phyloP scores from a whole-genome alignment of 2,888 invertebrate species.

The Lymantria monacha region DNA sequence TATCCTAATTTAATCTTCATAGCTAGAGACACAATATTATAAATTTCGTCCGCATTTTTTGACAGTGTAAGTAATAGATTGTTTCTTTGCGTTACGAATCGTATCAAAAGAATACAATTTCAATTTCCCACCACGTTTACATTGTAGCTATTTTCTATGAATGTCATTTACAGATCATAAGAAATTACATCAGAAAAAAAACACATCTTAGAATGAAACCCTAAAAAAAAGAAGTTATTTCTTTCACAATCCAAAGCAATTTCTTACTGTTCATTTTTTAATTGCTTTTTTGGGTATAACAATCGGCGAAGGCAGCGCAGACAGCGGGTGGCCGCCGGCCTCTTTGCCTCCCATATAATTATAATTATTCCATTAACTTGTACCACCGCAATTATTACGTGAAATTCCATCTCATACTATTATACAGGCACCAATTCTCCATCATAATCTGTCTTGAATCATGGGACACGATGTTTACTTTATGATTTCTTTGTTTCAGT shows the following conservation, averaged over 20 bases:
- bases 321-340: constrained; percentile 77
- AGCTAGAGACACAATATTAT: constrained; percentile 21
- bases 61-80: constrained; percentile 39
- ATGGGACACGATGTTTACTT: constrained; percentile 16
- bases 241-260: constrained; percentile 59
- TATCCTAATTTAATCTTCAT: constrained; percentile 24
- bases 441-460: constrained; percentile 14
- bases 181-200: constrained; percentile 40
- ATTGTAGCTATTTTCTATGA: constrained; percentile 47
- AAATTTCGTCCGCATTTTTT: constrained; percentile 23
- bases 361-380: constrained; percentile 80
- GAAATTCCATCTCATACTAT: constrained; percentile 59
- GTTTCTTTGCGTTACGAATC: constrained; percentile 40
- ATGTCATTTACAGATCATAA: constrained; percentile 60
- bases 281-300: constrained; percentile 76
- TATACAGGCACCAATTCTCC: constrained; percentile 39
- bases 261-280: constrained; percentile 68
- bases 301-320: constrained; percentile 61
- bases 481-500: constrained; percentile 7
- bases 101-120: constrained; percentile 45
- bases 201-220: constrained; percentile 41
- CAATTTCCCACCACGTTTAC: constrained; percentile 57
- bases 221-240: constrained; percentile 46
- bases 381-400: constrained; percentile 69
- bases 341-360: constrained; percentile 71